Conservation (phyloP, 2,888 invertebrate genomes). For the Podotricha telesiphe region DNA sequence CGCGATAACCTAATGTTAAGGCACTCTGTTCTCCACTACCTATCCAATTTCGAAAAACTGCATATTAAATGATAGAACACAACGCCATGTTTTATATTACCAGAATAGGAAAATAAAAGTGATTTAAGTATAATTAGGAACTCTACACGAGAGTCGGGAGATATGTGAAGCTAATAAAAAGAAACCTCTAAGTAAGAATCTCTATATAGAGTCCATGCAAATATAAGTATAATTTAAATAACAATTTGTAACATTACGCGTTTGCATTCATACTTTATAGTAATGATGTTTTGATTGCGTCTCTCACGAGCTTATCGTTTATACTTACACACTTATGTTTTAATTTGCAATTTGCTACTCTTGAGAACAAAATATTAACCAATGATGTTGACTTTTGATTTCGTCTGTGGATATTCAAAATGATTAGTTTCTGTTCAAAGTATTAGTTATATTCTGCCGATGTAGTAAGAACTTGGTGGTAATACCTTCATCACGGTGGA, state of each 20-base stretch:
- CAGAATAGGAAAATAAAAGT: not conserved
- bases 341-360: constrained; percentile 23
- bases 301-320: constrained; percentile 19
- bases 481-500: too few relatives aligned
- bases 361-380: constrained; percentile 4
- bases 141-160: too few relatives aligned
- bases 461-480: too few relatives aligned
- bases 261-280: constrained; percentile 15
- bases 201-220: not conserved
- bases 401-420: not conserved
- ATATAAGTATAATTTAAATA: constrained; percentile 15
- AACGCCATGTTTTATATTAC: too few relatives aligned
- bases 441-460: too few relatives aligned
- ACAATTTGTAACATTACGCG: constrained; percentile 14
- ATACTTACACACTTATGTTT: constrained; percentile 14
- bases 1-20: too few relatives aligned
- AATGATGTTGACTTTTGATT: not conserved
- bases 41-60: too few relatives aligned
- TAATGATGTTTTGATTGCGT: constrained; percentile 28
- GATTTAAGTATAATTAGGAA: not conserved
- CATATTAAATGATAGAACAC: too few relatives aligned
- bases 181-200: not conserved
- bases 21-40: too few relatives aligned
- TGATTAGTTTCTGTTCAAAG: too few relatives aligned
- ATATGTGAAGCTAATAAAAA: too few relatives aligned